A percentile compares a stretch with the other conserved stretches of the same genome.
phyloP scores from a whole-genome alignment of 1,140 invertebrate species.

The Gerris buenoi region DNA sequence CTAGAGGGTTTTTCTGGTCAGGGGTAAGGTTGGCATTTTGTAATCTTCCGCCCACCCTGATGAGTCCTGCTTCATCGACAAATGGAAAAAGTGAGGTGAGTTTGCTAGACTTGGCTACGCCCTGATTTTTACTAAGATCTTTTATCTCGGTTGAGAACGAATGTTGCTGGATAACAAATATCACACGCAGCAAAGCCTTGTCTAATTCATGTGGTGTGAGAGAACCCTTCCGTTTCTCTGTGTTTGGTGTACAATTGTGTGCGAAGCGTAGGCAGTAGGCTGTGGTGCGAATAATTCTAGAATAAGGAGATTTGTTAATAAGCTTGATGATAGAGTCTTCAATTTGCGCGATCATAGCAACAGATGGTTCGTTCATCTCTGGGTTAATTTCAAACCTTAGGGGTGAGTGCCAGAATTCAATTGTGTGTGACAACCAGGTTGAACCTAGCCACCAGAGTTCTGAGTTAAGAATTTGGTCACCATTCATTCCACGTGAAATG shows the following conservation, averaged over 20 bases:
- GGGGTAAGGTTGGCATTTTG: background rate
- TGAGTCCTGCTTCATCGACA: background rate
- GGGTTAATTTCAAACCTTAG: background rate
- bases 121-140: background rate
- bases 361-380: background rate
- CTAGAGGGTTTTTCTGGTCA: background rate
- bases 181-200: background rate
- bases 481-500: slow-evolving; percentile 28
- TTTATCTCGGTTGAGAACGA: background rate
- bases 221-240: no score
- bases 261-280: background rate
- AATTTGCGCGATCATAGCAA: background rate
- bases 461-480: slow-evolving; percentile 19
- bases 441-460: slow-evolving; percentile 30
- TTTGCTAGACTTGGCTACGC: background rate
- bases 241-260: no score
- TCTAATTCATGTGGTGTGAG: background rate
- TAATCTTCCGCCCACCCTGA: background rate
- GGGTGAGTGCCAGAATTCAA: background rate
- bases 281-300: background rate
- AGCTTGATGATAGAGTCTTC: background rate
- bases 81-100: background rate
- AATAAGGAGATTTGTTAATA: background rate
- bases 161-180: background rate
- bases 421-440: background rate